Evolutionary conservation across 2,113 vertebrate genomes (phyloP).

Genomic region (Hemiprocne comata): DNA sequence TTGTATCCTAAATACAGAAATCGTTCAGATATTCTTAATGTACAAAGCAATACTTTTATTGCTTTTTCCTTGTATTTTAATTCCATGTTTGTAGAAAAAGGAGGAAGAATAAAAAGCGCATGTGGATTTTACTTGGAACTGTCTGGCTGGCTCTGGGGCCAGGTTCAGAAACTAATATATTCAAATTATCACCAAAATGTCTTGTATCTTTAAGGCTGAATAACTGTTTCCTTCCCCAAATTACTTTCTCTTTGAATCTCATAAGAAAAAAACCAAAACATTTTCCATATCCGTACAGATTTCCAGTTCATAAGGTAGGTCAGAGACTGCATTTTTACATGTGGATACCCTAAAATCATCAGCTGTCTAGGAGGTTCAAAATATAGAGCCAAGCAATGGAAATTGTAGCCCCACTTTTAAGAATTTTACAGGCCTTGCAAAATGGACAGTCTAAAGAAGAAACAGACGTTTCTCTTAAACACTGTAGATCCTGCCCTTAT

Average conservation of each 20-base stretch:
- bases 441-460: background rate
- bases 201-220: background rate
- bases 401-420: background rate
- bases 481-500: background rate
- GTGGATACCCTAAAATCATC: background rate
- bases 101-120: background rate
- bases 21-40: background rate
- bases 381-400: background rate
- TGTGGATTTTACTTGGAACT: background rate
- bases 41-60: background rate
- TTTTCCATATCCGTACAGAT: background rate
- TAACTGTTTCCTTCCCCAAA: background rate
- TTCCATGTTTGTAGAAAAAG: background rate
- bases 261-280: accelerated
- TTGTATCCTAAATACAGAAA: background rate
- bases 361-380: background rate
- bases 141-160: background rate
- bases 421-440: background rate
- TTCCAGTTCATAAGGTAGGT: background rate
- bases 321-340: background rate
- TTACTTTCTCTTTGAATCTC: background rate
- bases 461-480: background rate
- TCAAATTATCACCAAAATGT: background rate
- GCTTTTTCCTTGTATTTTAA: background rate
- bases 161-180: background rate